Base-by-base conservation (phyloP, 2,888 invertebrate genomes). In the Luffia ferchaultella region DNA sequence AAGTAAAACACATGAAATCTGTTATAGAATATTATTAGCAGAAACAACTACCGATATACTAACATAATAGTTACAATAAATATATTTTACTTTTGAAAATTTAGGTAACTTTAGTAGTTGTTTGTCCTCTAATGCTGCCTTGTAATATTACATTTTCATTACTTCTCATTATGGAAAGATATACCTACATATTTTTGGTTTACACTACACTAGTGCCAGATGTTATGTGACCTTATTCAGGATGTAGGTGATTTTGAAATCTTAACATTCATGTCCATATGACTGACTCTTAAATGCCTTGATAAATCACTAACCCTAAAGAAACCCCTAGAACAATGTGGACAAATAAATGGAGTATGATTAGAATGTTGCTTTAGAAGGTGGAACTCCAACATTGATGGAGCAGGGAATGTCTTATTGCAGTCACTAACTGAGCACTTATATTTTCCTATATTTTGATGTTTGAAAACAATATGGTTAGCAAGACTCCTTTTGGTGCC, bases 381-480 rank as follows among this genome's bases (percentile, higher is more conserved):
- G 54, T 85, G 85, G 55, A 75, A 82, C 59, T 83, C 78, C 30
- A 85, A 57, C 78, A 84, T 79, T 42, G 67, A 66, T 0, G 74
- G 73, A 0, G 70, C 74, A 0, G 82, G 82, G 46, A 84, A 85
- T 1, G 76, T 71, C 49, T 68, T 70, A 0, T 60, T 64, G 51
- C 85, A 85, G 15, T 77, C 73, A 7, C 74, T 76, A 1, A 77
- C 64, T 0, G 76, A 70, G 57, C 85, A 85, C 50, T 76, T 76
- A 50, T 69, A 83, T 57, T 83, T 83, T 1, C 67, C 59, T 5
- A 66, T 65, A 59, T 79, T 79, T 20, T 76, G 67, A 63, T 85
- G 85, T 54, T 76, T 82, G 51, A 75, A 77, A 12, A 70, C 64
- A 47, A 79, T 70, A 52, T 85, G 85, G 48, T 74, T 19, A 7